These are phyloP conservation scores for Sialis lutaria DNA, from an alignment of 2,888 invertebrate genomes.

Conservation along the genomic window DNA sequence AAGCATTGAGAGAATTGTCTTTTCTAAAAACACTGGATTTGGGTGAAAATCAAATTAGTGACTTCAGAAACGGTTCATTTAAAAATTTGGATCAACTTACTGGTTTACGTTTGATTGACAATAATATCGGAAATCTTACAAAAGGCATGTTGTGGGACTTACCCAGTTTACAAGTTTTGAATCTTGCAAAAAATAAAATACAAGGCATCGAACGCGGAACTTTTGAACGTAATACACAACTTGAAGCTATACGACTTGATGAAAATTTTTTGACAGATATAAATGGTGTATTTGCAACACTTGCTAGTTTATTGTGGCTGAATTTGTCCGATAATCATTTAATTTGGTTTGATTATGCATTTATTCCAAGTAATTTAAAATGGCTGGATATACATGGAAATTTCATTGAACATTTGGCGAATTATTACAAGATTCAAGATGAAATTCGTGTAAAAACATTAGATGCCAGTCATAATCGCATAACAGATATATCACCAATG, in stretches of 20 bases:
- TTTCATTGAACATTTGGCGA: conserved; percentile 71
- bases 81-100: conserved; percentile 73
- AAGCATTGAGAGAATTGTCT: conserved; percentile 61
- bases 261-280: conserved; percentile 78
- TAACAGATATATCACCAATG: conserved; percentile 64
- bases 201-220: conserved; percentile 70
- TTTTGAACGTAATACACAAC: conserved; percentile 61
- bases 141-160: conserved; percentile 77
- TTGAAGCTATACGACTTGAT: conserved; percentile 76
- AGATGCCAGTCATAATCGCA: conserved; percentile 79
- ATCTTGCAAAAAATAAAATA: conserved; percentile 79
- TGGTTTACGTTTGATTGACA: conserved; percentile 74
- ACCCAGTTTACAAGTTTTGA: conserved; percentile 67
- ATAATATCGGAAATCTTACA: conserved; percentile 70
- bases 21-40: conserved; percentile 78
- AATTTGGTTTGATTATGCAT: conserved; percentile 86
- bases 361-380: conserved; percentile 74
- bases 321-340: conserved; percentile 83
- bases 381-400: conserved; percentile 86
- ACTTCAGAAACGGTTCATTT: conserved; percentile 70
- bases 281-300: conserved; percentile 73
- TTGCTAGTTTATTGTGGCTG: conserved; percentile 70
- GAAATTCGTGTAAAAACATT: conserved; percentile 67
- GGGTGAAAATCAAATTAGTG: conserved; percentile 78
- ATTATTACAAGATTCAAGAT: conserved; percentile 74